These are phyloP conservation scores for Porites australiensis DNA, from an alignment of 64 coral and sea anemone species.

Conservation along the genomic window DNA sequence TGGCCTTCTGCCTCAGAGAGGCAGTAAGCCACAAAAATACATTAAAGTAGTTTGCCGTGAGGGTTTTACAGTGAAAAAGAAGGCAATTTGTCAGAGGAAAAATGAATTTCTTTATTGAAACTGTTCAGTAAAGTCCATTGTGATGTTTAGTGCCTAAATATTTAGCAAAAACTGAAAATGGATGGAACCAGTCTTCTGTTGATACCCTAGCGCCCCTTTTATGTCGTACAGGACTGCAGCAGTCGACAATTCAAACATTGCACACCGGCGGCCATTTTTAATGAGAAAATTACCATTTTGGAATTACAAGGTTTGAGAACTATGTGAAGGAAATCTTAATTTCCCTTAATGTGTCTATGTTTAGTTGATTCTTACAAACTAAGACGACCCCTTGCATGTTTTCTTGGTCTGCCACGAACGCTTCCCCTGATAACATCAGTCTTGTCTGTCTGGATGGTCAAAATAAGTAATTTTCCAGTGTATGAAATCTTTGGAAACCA, in stretches of 20 bases:
- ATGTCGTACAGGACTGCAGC: not conserved
- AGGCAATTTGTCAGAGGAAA: too few species aligned
- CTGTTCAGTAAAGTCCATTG: too few species aligned
- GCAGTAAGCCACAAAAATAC: too few species aligned
- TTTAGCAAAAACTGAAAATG: too few species aligned
- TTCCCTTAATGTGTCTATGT: not conserved
- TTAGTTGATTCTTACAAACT: constrained; percentile 4
- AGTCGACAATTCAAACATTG: constrained; percentile 4
- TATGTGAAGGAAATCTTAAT: constrained; percentile 1
- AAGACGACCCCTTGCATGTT: constrained; percentile 4
- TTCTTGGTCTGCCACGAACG: constrained; percentile 40
- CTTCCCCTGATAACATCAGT: constrained; percentile 36
- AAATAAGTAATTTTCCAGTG: constrained; percentile 46
- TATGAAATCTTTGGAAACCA: constrained; percentile 42
- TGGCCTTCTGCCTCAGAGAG: too few species aligned
- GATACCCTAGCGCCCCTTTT: not conserved
- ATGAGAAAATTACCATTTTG: not conserved
- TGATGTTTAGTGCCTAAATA: too few species aligned
- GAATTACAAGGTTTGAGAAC: not conserved
- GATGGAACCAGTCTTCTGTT: not conserved
- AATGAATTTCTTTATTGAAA: too few species aligned
- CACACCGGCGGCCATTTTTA: not conserved
- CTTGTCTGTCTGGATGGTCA: constrained; percentile 33
- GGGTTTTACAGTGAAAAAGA: too few species aligned
- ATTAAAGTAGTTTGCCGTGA: too few species aligned